Evolutionary conservation across 1,140 invertebrate genomes (phyloP).

Genomic region (Yoshiicerus persimilis): DNA sequence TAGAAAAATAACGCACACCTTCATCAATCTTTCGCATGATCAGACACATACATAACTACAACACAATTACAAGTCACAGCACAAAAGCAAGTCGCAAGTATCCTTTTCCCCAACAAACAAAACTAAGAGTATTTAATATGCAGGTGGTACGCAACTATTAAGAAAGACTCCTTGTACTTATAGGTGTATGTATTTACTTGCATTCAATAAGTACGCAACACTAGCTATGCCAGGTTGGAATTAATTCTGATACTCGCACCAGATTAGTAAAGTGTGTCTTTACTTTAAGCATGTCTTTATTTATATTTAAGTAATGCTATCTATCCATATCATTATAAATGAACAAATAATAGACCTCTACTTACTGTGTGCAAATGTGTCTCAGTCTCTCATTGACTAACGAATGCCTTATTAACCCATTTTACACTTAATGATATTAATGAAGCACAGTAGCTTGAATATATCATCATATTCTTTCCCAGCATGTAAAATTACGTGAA

Average conservation of each 20-base stretch:
- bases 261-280: not conserved
- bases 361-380: not conserved
- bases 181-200: too few species aligned
- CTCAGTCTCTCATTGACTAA: not conserved
- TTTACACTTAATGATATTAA: not conserved
- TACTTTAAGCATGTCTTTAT: not conserved
- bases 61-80: too few species aligned
- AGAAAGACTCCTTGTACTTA: not conserved
- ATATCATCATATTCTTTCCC: not conserved
- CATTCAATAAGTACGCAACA: not conserved
- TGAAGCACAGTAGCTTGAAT: not conserved
- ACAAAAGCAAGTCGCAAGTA: too few species aligned
- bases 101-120: not conserved
- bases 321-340: not conserved
- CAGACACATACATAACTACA: too few species aligned
- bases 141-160: not conserved
- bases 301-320: not conserved
- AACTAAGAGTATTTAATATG: too few species aligned
- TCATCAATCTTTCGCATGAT: not conserved
- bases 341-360: not conserved
- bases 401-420: not conserved
- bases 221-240: too few species aligned
- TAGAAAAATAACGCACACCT: not conserved
- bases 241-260: not conserved
- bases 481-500: too few species aligned